These are phyloP conservation scores for Callyntrura guangdongensis DNA, from an alignment of 2,888 invertebrate genomes.

Conservation along the genomic window DNA sequence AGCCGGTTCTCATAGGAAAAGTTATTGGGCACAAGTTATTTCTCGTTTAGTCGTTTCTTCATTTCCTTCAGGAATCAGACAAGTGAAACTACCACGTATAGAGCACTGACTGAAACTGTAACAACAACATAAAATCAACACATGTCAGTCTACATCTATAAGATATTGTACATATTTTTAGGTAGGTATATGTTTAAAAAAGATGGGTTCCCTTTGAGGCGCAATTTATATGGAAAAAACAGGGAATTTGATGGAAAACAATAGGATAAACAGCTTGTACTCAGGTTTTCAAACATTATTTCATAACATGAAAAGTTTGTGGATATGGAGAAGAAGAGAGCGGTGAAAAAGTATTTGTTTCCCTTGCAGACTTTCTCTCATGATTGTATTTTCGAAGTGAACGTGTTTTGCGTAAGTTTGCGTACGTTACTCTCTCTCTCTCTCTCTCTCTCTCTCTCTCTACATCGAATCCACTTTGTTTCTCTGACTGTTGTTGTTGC, in stretches of 20 bases:
- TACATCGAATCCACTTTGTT: not conserved
- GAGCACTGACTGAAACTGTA: too few species aligned
- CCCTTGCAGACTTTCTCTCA: conserved; percentile 18
- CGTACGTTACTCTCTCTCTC: not conserved
- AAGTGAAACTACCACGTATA: not conserved
- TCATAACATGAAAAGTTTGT: conserved; percentile 1
- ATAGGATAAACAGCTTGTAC: conserved; percentile 75
- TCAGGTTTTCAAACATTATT: conserved; percentile 68
- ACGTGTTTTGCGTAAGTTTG: not conserved
- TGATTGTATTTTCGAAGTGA: not conserved
- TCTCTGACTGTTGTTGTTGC: not conserved
- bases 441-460: not conserved
- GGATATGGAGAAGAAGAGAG: not conserved
- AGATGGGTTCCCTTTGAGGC: conserved; percentile 42
- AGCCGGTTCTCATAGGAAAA: not conserved
- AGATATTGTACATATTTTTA: too few species aligned
- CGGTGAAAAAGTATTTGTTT: conserved; percentile 18
- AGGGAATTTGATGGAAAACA: conserved; percentile 69
- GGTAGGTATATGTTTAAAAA: not conserved
- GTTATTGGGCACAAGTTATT: not conserved
- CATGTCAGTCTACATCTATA: conserved; percentile 53
- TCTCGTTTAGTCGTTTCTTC: not conserved
- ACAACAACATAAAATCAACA: conserved; percentile 56
- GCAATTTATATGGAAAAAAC: conserved; percentile 58
- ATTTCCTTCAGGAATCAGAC: conserved; percentile 6